Evolutionary conservation across 2,888 invertebrate species (phyloP).

Genomic region (Caenorhabditis angaria): DNA sequence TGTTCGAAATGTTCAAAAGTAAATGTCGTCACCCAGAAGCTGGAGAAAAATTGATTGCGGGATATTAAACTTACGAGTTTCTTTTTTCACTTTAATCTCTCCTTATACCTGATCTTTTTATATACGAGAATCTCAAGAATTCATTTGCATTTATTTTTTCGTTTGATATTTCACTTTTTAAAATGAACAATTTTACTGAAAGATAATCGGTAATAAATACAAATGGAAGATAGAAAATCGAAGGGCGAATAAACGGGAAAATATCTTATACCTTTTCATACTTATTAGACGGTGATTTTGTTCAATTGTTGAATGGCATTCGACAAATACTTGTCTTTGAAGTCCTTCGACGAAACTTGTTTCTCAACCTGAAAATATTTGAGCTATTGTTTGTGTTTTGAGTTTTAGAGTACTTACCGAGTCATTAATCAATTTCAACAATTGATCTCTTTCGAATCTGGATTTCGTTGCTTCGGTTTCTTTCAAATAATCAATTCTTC

Average conservation of each 20-base stretch:
- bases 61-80: slow-evolving; percentile 16
- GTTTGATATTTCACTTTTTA: neutral
- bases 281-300: slow-evolving; percentile 39
- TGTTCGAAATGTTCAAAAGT: slow-evolving; percentile 35
- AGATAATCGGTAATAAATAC: neutral
- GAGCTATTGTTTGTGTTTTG: neutral
- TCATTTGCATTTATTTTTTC: neutral
- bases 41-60: slow-evolving; percentile 33
- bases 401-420: slow-evolving; percentile 77
- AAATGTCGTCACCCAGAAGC: slow-evolving; percentile 29
- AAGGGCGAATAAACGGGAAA: slow-evolving; percentile 3
- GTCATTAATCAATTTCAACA: slow-evolving; percentile 91
- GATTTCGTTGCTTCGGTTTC: slow-evolving; percentile 85
- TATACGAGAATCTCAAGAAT: neutral
- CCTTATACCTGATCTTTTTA: neutral
- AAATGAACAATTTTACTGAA: slow-evolving; percentile 3
- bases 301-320: slow-evolving; percentile 68
- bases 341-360: slow-evolving; percentile 59
- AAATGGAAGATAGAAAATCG: slow-evolving; percentile 6
- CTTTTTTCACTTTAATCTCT: neutral
- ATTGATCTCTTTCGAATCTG: slow-evolving; percentile 87
- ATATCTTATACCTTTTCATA: neutral
- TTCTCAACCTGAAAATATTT: slow-evolving; percentile 58
- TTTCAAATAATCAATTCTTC: slow-evolving; percentile 82
- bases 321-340: slow-evolving; percentile 68